Percentiles rank a stretch among this genome's conserved stretches.
These are phyloP conservation scores for Halichoerus grypus DNA, from an alignment of 2,113 vertebrate genomes.

Conservation along the genomic window DNA sequence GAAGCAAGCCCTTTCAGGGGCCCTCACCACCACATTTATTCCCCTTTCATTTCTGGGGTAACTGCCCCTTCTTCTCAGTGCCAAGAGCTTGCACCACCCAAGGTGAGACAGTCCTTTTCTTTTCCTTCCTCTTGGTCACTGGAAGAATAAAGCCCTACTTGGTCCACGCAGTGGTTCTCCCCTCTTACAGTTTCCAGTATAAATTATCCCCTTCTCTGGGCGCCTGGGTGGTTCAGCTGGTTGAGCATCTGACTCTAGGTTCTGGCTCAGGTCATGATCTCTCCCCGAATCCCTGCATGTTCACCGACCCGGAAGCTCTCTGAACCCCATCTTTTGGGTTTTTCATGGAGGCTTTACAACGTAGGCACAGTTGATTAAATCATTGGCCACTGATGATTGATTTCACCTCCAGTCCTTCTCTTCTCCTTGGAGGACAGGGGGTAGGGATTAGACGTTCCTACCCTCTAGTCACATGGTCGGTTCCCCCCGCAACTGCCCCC, in stretches of 20 bases:
- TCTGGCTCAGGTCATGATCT: not conserved
- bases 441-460: not conserved
- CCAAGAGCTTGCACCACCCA: not conserved
- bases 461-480: not conserved
- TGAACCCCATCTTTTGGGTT: not conserved
- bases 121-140: not conserved
- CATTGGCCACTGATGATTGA: not conserved
- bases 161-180: not conserved
- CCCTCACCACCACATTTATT: not conserved
- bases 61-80: not conserved
- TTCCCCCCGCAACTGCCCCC: not conserved
- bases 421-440: not conserved
- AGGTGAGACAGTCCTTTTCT: not conserved
- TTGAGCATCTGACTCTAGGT: not conserved
- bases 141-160: not conserved
- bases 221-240: not conserved
- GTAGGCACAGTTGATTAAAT: not conserved
- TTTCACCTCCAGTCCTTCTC: not conserved
- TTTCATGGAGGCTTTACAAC: not conserved
- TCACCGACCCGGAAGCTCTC: not conserved
- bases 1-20: not conserved
- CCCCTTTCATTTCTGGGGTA: not conserved
- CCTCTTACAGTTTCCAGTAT: not conserved
- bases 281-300: not conserved
- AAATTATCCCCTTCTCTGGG: not conserved